Evolutionary conservation across 2,797 vertebrate species (phyloP).

Genomic region (Coendou prehensilis): DNA sequence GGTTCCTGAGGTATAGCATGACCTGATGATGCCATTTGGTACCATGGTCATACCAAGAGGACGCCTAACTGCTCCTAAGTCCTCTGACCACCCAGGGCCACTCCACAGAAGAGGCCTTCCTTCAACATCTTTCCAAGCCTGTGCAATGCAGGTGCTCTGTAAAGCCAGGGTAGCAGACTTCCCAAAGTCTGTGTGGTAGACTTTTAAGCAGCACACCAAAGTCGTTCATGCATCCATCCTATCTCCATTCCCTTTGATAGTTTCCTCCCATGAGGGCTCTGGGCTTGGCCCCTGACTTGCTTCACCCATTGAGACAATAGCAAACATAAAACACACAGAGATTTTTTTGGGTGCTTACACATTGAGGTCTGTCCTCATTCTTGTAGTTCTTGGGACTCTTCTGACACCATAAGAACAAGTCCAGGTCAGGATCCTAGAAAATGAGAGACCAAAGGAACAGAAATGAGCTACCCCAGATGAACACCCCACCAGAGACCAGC

Average conservation of each 20-base stretch:
- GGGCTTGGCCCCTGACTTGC: neutral
- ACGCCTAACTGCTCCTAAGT: neutral
- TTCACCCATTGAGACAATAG: neutral
- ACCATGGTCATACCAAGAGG: neutral
- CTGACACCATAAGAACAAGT: neutral
- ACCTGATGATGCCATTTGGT: neutral
- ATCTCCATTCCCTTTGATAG: neutral
- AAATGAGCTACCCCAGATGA: neutral
- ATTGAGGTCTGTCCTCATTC: neutral
- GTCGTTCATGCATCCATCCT: neutral
- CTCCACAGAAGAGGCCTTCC: neutral
- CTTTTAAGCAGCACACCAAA: neutral
- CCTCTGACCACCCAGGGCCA: neutral
- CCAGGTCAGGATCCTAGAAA: neutral
- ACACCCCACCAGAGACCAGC: neutral
- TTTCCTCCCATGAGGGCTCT: neutral
- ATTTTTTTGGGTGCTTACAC: neutral
- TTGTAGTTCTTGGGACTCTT: neutral
- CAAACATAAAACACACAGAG: slow-evolving; percentile 41
- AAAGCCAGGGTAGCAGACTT: neutral
- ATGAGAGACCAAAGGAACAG: neutral
- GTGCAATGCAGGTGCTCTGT: neutral
- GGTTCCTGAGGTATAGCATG: neutral
- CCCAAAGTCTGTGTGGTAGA: neutral
- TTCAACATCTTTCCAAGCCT: neutral